Percentiles rank a stretch among this genome's conserved stretches.
Conservation (phyloP, 2,797 vertebrate genomes). For the Enoplosus armatus region DNA sequence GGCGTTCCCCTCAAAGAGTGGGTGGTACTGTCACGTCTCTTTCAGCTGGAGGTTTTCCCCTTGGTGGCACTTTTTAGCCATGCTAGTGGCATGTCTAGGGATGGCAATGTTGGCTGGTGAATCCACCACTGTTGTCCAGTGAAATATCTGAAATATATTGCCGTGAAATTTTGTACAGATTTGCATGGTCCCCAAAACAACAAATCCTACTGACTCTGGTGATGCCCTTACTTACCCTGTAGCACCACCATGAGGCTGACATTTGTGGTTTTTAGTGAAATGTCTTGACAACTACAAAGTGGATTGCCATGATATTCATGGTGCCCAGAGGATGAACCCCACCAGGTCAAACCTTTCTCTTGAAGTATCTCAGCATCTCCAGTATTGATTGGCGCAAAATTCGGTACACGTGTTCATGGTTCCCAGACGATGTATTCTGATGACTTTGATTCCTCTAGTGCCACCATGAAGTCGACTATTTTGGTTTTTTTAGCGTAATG, state of each 20-base stretch:
- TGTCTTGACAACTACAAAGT: not conserved
- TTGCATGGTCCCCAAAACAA: not conserved
- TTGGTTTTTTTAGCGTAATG: not conserved
- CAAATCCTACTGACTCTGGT: not conserved
- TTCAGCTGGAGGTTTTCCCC: not conserved
- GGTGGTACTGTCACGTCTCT: slow-evolving; percentile 11
- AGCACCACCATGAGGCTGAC: not conserved
- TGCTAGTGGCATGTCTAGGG: not conserved
- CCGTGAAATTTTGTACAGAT: not conserved
- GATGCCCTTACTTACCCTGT: not conserved
- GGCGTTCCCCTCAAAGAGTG: not conserved
- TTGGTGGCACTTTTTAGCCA: slow-evolving; percentile 5
- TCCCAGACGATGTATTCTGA: not conserved
- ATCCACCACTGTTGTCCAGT: not conserved
- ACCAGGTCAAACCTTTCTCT: not conserved
- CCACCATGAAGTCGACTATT: not conserved
- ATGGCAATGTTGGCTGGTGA: not conserved
- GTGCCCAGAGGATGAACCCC: not conserved
- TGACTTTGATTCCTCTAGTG: not conserved
- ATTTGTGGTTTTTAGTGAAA: not conserved
- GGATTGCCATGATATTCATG: not conserved
- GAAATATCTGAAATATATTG: not conserved
- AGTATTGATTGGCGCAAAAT: not conserved
- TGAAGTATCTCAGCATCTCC: not conserved
- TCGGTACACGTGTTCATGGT: not conserved